These are phyloP conservation scores for Pseudomyrmex pallidus DNA, from an alignment of 1,140 invertebrate genomes.

Conservation along the genomic window DNA sequence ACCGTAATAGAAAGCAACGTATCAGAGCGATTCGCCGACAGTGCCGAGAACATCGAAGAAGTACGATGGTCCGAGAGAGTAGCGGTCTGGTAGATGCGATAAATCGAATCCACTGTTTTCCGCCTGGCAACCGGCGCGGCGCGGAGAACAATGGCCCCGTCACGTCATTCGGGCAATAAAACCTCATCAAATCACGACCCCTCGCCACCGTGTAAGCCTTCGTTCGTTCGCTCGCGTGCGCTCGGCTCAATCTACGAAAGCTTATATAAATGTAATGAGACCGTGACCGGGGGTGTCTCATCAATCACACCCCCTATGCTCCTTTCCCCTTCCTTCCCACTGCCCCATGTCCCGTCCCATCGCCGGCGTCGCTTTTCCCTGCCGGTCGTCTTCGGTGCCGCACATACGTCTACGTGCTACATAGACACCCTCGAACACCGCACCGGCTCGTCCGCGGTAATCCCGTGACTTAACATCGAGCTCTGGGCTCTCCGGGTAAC, in stretches of 20 bases:
- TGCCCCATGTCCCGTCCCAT: conserved; percentile 15
- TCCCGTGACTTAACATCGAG: conserved; percentile 71
- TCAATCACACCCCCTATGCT: conserved; percentile 83
- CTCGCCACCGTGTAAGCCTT: conserved; percentile 82
- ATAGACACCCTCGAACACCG: conserved; percentile 62
- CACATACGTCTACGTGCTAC: conserved; percentile 60
- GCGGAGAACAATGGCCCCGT: conserved; percentile 75
- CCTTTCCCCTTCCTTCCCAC: conserved; percentile 1
- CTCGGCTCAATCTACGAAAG: conserved; percentile 84
- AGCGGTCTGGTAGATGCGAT: conserved; percentile 42
- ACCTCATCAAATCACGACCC: conserved; percentile 85
- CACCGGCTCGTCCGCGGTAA: conserved; percentile 65
- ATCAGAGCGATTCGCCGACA: neutral
- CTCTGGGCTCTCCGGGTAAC: conserved; percentile 66
- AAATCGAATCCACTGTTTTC: conserved; percentile 77
- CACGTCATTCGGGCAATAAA: conserved; percentile 84
- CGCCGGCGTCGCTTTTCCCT: conserved; percentile 26
- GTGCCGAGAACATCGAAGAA: conserved; percentile 4
- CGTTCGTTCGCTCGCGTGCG: conserved; percentile 45
- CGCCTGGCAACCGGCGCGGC: conserved; percentile 61
- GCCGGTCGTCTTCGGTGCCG: conserved; percentile 31
- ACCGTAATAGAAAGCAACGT: neutral
- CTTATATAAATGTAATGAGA: conserved; percentile 86
- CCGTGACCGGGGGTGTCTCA: conserved; percentile 82
- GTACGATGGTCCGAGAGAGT: neutral